Conservation (phyloP, 1,140 invertebrate genomes). For the Oncopodura yosiiana region DNA sequence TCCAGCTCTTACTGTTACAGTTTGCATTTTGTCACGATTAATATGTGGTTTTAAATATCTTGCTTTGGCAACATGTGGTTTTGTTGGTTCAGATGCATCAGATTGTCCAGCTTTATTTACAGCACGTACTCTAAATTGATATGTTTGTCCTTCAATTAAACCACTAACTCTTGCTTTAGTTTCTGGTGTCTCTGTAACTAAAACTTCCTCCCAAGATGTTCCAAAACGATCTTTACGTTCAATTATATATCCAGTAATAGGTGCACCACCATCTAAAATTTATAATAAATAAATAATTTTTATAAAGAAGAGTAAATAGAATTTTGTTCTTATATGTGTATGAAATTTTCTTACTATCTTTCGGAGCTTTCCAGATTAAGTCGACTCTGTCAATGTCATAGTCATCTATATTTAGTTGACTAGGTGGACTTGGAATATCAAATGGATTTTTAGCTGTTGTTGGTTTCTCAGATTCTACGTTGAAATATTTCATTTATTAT, state of each 20-base stretch:
- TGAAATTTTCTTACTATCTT: too few species aligned
- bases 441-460: slow-evolving; percentile 90
- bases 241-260: slow-evolving; percentile 90
- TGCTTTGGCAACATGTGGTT: slow-evolving; percentile 80
- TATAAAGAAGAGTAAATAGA: too few species aligned
- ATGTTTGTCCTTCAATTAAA: slow-evolving; percentile 80
- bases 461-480: slow-evolving; percentile 72
- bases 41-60: slow-evolving; percentile 79
- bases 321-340: too few species aligned
- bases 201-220: slow-evolving; percentile 75
- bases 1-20: slow-evolving; percentile 79
- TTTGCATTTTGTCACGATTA: slow-evolving; percentile 80
- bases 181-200: slow-evolving; percentile 66
- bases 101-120: slow-evolving; percentile 90
- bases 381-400: slow-evolving; percentile 89
- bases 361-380: slow-evolving; percentile 85
- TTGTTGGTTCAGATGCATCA: slow-evolving; percentile 77
- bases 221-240: slow-evolving; percentile 93
- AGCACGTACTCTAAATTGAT: slow-evolving; percentile 84
- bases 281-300: too few species aligned
- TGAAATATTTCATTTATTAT: too few species aligned
- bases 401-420: slow-evolving; percentile 76
- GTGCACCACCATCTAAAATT: slow-evolving; percentile 82
- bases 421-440: slow-evolving; percentile 59
- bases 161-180: slow-evolving; percentile 73